These are phyloP conservation scores for Drosophila albomicans DNA, from an alignment of 1,140 invertebrate genomes.

Conservation along the genomic window DNA sequence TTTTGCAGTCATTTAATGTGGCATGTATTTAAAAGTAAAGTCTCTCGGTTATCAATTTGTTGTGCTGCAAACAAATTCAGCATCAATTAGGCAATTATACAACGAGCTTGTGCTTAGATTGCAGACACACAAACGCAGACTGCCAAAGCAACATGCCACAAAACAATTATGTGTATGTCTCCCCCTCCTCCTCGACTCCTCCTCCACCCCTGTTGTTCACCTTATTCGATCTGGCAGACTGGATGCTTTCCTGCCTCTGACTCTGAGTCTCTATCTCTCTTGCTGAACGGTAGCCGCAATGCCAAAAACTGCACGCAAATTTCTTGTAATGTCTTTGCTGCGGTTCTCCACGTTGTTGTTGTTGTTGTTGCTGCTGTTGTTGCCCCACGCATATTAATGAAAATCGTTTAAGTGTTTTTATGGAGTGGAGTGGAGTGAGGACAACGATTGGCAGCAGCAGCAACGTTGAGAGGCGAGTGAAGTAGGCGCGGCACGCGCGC, in stretches of 20 bases:
- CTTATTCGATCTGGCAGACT: neutral
- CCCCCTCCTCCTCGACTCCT: neutral
- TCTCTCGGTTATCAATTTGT: conserved; percentile 7
- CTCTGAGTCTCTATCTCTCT: neutral
- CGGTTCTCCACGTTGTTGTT: conserved; percentile 10
- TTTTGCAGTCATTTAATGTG: neutral
- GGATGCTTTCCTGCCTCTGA: too few relatives aligned
- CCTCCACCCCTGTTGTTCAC: too few relatives aligned
- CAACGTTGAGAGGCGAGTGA: conserved; percentile 4
- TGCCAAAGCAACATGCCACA: conserved; percentile 19
- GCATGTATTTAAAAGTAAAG: neutral
- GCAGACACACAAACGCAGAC: neutral
- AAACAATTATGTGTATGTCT: conserved; percentile 12
- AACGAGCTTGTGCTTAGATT: conserved; percentile 1
- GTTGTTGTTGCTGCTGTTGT: conserved; percentile 36
- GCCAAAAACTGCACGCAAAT: conserved; percentile 67
- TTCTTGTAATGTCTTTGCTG: conserved; percentile 55
- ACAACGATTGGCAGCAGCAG: too few relatives aligned
- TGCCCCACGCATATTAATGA: conserved; percentile 67
- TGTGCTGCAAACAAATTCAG: neutral
- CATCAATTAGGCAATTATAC: conserved; percentile 15
- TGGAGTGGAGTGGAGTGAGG: conserved; percentile 24
- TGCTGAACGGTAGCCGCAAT: conserved; percentile 33
- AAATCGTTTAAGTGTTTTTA: conserved; percentile 66
- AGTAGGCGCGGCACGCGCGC: conserved; percentile 54